A percentile compares a stretch with the other conserved stretches of the same genome.
phyloP scores from a whole-genome alignment of 1,140 invertebrate genomes.

The Schmidtea mediterranea region DNA sequence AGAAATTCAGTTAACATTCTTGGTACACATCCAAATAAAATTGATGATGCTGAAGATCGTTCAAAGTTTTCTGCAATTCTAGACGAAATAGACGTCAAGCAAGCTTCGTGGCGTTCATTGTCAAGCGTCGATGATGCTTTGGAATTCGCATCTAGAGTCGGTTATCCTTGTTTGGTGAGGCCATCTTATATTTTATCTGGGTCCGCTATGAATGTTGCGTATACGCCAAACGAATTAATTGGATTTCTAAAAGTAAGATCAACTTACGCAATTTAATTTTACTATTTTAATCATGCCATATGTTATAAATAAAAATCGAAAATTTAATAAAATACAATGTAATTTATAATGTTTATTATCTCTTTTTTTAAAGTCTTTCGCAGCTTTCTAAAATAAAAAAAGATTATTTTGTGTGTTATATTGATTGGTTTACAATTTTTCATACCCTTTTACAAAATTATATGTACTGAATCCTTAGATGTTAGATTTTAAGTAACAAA shows the following conservation, averaged over 20 bases:
- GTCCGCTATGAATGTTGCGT: conserved; percentile 16
- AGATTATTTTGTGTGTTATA: no score
- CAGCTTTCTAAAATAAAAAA: no score
- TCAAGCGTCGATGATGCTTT: conserved; percentile 13
- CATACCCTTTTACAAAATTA: no score
- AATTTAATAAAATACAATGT: no score
- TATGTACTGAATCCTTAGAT: no score
- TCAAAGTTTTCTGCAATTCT: conserved; percentile 15
- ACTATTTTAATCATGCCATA: not conserved
- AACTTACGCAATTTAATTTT: not conserved
- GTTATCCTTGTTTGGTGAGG: conserved; percentile 14
- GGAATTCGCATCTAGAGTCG: conserved; percentile 12
- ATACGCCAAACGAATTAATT: conserved; percentile 12
- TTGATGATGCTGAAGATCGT: conserved; percentile 15
- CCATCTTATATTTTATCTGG: conserved; percentile 16
- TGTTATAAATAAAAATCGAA: no score
- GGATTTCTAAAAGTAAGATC: conserved; percentile 12
- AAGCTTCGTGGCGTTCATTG: conserved; percentile 13
- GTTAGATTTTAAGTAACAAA: no score
- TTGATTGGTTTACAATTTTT: no score
- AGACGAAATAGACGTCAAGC: conserved; percentile 13
- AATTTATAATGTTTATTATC: no score
- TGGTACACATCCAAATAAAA: conserved; percentile 13
- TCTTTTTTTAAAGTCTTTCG: no score
- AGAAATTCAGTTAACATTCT: conserved; percentile 16